Percentiles rank a stretch among this genome's conserved stretches.
phyloP scores from a whole-genome alignment of 2,888 invertebrate genomes.

The Trissonchulus latispiculum region DNA sequence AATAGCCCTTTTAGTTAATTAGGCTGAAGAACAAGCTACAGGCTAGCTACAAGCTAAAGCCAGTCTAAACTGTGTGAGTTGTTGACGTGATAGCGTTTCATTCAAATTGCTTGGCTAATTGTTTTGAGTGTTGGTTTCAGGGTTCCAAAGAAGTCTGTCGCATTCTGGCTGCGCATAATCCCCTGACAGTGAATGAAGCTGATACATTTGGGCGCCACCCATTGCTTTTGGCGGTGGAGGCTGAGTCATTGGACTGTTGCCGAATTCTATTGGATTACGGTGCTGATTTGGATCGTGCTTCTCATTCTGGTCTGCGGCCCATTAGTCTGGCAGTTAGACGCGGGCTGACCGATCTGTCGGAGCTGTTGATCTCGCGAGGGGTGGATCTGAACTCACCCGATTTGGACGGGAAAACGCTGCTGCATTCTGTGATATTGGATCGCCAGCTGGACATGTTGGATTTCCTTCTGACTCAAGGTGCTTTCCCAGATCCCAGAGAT shows the following conservation, averaged over 20 bases:
- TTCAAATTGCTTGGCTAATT: too few relatives aligned
- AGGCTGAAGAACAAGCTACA: too few relatives aligned
- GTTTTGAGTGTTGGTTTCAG: too few relatives aligned
- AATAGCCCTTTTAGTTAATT: too few relatives aligned
- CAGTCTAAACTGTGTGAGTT: too few relatives aligned
- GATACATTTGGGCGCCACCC: conserved; percentile 51
- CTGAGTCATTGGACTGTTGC: conserved; percentile 59
- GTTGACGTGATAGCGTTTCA: too few relatives aligned
- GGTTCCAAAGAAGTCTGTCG: conserved; percentile 66
- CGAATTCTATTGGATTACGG: conserved; percentile 62
- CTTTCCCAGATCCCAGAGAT: conserved; percentile 56
- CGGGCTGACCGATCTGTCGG: conserved; percentile 64
- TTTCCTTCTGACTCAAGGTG: conserved; percentile 56
- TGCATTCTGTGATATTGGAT: conserved; percentile 80
- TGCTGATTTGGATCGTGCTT: conserved; percentile 56
- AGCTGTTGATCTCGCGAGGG: conserved; percentile 59
- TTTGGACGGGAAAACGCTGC: conserved; percentile 78
- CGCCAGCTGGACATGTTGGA: conserved; percentile 49
- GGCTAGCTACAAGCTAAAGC: too few relatives aligned
- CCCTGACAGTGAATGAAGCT: neutral
- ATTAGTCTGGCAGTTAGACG: conserved; percentile 63
- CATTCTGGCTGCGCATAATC: conserved; percentile 7
- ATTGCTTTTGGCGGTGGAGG: conserved; percentile 73
- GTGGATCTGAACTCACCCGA: conserved; percentile 79
- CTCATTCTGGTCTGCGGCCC: conserved; percentile 69